Evolutionary conservation across 2,113 vertebrate species (phyloP), one percentile per base, ranked within the genome.

Genomic region (Dipodomys spectabilis): DNA sequence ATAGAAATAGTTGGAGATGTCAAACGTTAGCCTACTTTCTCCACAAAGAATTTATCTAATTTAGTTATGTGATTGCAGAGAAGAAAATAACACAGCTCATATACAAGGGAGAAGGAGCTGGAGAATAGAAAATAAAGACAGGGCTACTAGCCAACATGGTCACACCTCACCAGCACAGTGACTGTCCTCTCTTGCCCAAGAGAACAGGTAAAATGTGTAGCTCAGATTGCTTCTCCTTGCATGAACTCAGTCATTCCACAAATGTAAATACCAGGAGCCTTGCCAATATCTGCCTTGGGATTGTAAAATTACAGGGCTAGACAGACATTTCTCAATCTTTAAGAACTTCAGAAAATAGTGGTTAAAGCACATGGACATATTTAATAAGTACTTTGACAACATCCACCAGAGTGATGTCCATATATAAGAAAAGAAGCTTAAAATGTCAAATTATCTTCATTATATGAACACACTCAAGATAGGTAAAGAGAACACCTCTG

Each of bases 371-470:
- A 67, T 19, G 6, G 18, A 72, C 1, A n/a, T 73, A 30, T 53
- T 65, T 75, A 71, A 9, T 73, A 90, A 88, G 32, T 12, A 77
- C 57, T 64, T 91, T 68, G 25, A 71, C 25, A 84, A 74, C 87
- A 60, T 45, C 62, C 53, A 71, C 18, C 30, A 73, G 7, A 67
- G 8, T 68, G 12, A 68, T 32, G 19, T 77, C 72, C 39, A 39
- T 39, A 39, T 39, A 39, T 39, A 39, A 39, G 39, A 39, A 93
- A 71, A 13, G 22, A 87, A 11, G 25, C 0, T 35, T 60, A 62
- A 45, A 6, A 81, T 25, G 7, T 77, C 77, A 95, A 79, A 90
- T 88, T 86, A 49, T 85, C 91, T 72, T 89, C 18, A 83, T 30
- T 83, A 73, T 30, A 44, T 49, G 85, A 73, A 60, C 32, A 74